phyloP scores from a whole-genome alignment of 2,888 invertebrate species.

The Spisula solida region DNA sequence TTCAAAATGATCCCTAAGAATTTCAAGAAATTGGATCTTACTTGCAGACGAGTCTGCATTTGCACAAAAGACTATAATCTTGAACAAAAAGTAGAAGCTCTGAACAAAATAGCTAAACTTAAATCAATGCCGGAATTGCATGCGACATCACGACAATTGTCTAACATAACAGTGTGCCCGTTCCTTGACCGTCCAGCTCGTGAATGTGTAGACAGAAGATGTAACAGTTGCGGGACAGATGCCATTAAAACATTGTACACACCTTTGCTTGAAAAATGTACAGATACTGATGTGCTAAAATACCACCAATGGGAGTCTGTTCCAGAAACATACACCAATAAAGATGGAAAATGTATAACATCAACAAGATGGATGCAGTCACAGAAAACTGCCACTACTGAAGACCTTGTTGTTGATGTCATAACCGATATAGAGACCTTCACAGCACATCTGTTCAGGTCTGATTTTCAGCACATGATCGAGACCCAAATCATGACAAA shows the following conservation, averaged over 20 bases:
- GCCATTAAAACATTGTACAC: constrained; percentile 18
- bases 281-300: constrained; percentile 8
- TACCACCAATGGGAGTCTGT: constrained; percentile 52
- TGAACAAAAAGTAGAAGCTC: constrained; percentile 47
- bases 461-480: constrained; percentile 55
- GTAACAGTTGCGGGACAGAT: constrained; percentile 33
- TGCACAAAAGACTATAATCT: constrained; percentile 59
- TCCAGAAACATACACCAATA: constrained; percentile 32
- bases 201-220: constrained; percentile 43
- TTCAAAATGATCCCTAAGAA: constrained; percentile 46
- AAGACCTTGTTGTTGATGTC: constrained; percentile 39
- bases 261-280: constrained; percentile 1
- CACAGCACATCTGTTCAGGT: constrained; percentile 48
- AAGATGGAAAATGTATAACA: constrained; percentile 16
- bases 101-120: constrained; percentile 37
- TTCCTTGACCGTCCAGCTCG: constrained; percentile 31
- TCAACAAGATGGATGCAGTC: constrained; percentile 52
- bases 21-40: constrained; percentile 38
- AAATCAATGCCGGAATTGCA: neutral
- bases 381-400: constrained; percentile 10
- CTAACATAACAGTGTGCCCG: constrained; percentile 42
- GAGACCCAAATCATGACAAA: constrained; percentile 35
- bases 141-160: constrained; percentile 17
- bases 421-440: constrained; percentile 13
- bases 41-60: constrained; percentile 55